Evolutionary conservation across 2,888 invertebrate genomes (phyloP).

Genomic region (Ommatoiulus sabulosus): DNA sequence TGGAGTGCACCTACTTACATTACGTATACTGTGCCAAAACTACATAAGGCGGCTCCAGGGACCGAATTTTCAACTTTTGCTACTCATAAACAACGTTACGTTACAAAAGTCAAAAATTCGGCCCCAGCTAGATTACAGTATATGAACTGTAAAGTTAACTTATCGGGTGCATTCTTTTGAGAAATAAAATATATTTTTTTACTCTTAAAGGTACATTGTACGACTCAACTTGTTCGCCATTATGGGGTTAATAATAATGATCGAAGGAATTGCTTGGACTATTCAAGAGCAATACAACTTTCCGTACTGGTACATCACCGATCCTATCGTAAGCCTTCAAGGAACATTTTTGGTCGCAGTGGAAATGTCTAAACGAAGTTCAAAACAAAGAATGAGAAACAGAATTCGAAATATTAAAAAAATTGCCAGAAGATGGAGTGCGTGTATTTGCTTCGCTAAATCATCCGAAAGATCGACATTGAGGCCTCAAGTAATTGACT

Average conservation of each 20-base stretch:
- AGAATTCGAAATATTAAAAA: neutral
- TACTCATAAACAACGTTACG: no score
- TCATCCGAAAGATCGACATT: neutral
- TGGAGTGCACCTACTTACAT: no score
- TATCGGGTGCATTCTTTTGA: no score
- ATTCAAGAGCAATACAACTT: neutral
- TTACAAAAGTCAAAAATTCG: no score
- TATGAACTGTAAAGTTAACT: no score
- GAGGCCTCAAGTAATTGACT: no score
- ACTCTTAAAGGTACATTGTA: neutral
- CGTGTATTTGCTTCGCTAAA: neutral
- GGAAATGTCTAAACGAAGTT: neutral
- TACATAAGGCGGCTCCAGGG: no score
- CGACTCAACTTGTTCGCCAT: neutral
- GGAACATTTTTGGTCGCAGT: neutral
- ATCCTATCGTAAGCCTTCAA: neutral
- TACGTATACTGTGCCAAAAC: no score
- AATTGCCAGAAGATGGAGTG: neutral
- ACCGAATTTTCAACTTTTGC: no score
- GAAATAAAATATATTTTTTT: neutral
- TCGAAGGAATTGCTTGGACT: neutral
- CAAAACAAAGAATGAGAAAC: neutral
- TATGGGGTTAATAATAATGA: neutral
- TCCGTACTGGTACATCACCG: neutral
- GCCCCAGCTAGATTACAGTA: no score